Evolutionary conservation across 2,113 vertebrate species (phyloP), one percentile per base, ranked within the genome.

Genomic region (Solea senegalensis): DNA sequence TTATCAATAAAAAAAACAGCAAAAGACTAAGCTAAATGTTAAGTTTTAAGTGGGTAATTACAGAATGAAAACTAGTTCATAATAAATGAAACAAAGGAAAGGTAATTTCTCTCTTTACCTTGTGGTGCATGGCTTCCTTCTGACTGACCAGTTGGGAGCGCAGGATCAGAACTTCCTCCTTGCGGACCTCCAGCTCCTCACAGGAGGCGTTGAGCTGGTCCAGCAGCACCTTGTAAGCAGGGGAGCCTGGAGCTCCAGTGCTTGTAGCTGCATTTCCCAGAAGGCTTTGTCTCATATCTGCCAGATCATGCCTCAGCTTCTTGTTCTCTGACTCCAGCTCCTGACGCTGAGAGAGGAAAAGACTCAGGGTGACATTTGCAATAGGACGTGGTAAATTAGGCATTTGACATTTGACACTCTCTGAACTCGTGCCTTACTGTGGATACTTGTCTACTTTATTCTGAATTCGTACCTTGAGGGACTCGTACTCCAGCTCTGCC

Each of bases 301-400:
- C 95, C 84, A 99, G 89, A 77, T 99, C 90, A 7, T 97, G 96
- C 85, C 96, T 98, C 83, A 99, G 92, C 69, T 99, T 99, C 91
- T 98, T 99, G 85, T 99, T 99, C 92, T 98, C 98, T 0, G 96
- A 98, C 81, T 99, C 97, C 34, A 99, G 94, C 72, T 99, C 98
- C 86, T 98, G 97, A 57, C 97, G 97, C 98, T 99, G 74, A 11
- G 49, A 50, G 15, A 28, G 5, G 7, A 74, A 52, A 63, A 9
- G 8, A 12, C 34, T 46, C 16, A 27, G 27, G n/a, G 39, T 75
- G 14, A 28, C 1, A 16, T 26, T 53, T 1, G 39, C 2, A 3
- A 69, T 1, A 55, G 44, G 16, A 40, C 8, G 41, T 1, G 26
- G 2, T 0, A 44, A 58, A 9, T 21, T 5, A 43, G 7, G 7